A percentile compares a stretch with the other conserved stretches of the same genome.
phyloP scores from a whole-genome alignment of 1,140 invertebrate genomes.

The Cydia fagiglandana region DNA sequence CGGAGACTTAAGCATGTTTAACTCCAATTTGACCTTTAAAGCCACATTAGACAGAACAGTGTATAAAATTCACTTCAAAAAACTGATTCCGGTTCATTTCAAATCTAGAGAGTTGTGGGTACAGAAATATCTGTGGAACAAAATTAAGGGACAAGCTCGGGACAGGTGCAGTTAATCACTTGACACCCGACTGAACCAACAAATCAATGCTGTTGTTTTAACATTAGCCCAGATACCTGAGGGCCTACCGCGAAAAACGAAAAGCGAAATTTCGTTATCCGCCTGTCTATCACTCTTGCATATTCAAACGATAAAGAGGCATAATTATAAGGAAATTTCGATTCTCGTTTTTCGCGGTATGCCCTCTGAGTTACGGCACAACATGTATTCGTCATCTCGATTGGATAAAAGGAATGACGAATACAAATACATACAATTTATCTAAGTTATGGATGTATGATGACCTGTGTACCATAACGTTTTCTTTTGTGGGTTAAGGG shows the following conservation, averaged over 20 bases:
- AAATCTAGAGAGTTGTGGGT: neutral
- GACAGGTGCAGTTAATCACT: constrained; percentile 21
- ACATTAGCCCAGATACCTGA: constrained; percentile 3
- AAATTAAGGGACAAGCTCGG: neutral
- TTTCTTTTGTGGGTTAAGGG: too few species aligned
- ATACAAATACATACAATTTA: neutral
- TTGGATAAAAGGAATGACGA: neutral
- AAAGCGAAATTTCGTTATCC: too few species aligned
- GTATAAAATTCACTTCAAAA: too few species aligned
- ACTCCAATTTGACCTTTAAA: too few species aligned
- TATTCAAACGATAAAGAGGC: too few species aligned
- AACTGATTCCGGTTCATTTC: neutral
- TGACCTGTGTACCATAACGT: too few species aligned
- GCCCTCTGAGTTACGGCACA: too few species aligned
- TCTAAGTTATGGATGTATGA: neutral
- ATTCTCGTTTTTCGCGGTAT: too few species aligned
- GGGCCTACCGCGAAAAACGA: neutral
- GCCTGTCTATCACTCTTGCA: too few species aligned
- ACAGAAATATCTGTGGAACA: neutral
- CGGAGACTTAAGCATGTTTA: too few species aligned
- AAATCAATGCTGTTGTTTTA: constrained; percentile 31
- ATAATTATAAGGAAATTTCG: too few species aligned
- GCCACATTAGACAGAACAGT: neutral
- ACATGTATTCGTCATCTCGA: neutral
- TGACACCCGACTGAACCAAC: neutral